A percentile compares a stretch with the other conserved stretches of the same genome.
Conservation (phyloP, 2,888 invertebrate species). For the Lepidochitona cinerea region DNA sequence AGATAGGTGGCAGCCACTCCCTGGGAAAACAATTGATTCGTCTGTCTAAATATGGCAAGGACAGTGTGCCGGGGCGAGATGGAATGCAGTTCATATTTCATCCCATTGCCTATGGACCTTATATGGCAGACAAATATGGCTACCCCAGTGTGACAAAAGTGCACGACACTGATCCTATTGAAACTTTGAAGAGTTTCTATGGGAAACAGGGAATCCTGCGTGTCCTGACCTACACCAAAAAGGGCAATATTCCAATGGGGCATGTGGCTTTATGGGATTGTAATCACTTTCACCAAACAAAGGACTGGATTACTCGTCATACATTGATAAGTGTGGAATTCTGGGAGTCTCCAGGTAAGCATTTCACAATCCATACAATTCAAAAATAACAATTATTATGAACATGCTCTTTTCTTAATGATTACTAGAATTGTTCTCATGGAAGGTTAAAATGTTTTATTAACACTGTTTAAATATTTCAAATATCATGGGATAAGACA, state of each 20-base stretch:
- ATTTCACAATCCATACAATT: no score
- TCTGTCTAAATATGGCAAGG: conserved; percentile 60
- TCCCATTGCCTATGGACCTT: conserved; percentile 66
- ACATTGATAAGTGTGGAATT: conserved; percentile 66
- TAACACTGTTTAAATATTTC: no score
- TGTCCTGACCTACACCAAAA: conserved; percentile 62
- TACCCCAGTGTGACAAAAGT: conserved; percentile 60
- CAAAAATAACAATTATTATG: no score
- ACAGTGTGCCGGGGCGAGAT: conserved; percentile 58
- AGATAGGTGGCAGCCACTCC: conserved; percentile 59
- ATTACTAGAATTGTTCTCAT: no score
- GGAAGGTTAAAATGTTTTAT: no score
- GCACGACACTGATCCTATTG: conserved; percentile 49
- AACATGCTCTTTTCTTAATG: no score
- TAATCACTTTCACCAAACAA: conserved; percentile 64
- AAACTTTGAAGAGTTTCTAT: conserved; percentile 58
- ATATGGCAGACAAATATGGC: conserved; percentile 65
- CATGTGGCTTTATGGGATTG: conserved; percentile 69
- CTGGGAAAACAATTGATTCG: conserved; percentile 56
- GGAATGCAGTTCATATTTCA: conserved; percentile 62
- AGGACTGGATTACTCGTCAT: conserved; percentile 62
- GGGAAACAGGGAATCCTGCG: conserved; percentile 65
- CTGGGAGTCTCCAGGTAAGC: conserved; percentile 67
- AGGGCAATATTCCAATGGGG: conserved; percentile 59
- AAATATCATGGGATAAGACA: no score